phyloP scores from a whole-genome alignment of 1,140 invertebrate genomes.

The Sycobia sp. region DNA sequence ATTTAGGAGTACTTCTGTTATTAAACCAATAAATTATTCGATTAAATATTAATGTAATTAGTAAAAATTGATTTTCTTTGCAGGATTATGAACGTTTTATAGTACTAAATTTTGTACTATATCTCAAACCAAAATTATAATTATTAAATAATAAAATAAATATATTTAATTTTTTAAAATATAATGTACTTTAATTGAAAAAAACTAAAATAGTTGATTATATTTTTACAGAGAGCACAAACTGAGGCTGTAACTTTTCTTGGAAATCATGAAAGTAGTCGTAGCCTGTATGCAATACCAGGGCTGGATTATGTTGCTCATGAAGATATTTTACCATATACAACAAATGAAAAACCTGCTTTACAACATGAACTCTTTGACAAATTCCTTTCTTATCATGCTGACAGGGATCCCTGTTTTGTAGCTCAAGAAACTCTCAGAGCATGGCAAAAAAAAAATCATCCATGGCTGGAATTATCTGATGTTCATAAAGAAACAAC shows the following conservation, averaged over 20 bases:
- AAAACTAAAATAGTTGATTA: conserved; percentile 7
- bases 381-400: conserved; percentile 86
- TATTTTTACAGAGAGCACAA: conserved; percentile 78
- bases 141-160: no score
- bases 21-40: no score
- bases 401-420: conserved; percentile 86
- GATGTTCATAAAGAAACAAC: conserved; percentile 98
- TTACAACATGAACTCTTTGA: conserved; percentile 95
- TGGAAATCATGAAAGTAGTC: conserved; percentile 91
- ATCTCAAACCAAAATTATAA: no score
- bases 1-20: no score
- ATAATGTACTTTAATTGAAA: conserved; percentile 62
- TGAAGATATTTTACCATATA: conserved; percentile 90
- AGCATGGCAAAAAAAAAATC: conserved; percentile 97
- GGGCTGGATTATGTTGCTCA: conserved; percentile 96
- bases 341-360: conserved; percentile 79
- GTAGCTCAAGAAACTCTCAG: conserved; percentile 85
- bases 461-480: conserved; percentile 94
- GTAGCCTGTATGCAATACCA: conserved; percentile 92
- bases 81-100: no score
- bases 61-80: no score
- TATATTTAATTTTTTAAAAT: not conserved
- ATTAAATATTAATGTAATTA: no score
- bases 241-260: conserved; percentile 97
- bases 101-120: no score